Conservation (phyloP, 64 coral and sea anemone species). For the Orbicella faveolata region DNA sequence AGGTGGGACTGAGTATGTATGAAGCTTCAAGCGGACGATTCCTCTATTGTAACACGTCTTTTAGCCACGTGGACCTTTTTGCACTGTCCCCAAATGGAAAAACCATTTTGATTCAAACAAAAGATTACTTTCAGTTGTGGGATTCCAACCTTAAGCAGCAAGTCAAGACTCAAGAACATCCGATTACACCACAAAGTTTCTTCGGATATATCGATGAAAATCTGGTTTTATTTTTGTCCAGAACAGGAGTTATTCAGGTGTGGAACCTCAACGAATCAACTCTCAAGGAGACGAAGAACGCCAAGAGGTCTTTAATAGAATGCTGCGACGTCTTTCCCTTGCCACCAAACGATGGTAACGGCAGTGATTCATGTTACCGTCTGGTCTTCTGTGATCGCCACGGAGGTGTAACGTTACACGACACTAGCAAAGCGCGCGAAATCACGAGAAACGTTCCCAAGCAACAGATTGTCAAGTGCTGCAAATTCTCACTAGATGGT, state of each 20-base stretch:
- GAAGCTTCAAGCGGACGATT: slow-evolving; percentile 39
- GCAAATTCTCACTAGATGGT: slow-evolving; percentile 65
- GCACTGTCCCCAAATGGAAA: slow-evolving; percentile 18
- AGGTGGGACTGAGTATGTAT: slow-evolving; percentile 44
- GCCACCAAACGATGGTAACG: not conserved
- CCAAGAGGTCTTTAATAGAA: not conserved
- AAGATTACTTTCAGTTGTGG: slow-evolving; percentile 24
- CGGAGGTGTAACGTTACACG: slow-evolving; percentile 30
- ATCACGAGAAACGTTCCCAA: not conserved
- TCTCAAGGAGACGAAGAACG: not conserved
- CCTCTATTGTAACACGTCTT: not conserved
- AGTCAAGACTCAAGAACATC: slow-evolving; percentile 21
- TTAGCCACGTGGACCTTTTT: not conserved
- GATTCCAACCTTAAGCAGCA: slow-evolving; percentile 29
- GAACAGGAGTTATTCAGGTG: slow-evolving; percentile 32
- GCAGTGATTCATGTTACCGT: not conserved
- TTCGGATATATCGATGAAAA: slow-evolving; percentile 41
- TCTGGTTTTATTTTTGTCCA: slow-evolving; percentile 49
- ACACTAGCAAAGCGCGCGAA: not conserved
- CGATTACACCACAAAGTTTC: slow-evolving; percentile 27
- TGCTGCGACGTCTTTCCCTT: slow-evolving; percentile 58
- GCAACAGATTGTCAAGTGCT: slow-evolving; percentile 24
- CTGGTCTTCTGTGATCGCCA: slow-evolving; percentile 49
- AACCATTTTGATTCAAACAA: slow-evolving; percentile 30
- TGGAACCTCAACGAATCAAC: slow-evolving; percentile 35